Conservation (phyloP, 2,888 invertebrate genomes). For the Eupithecia subfuscata region DNA sequence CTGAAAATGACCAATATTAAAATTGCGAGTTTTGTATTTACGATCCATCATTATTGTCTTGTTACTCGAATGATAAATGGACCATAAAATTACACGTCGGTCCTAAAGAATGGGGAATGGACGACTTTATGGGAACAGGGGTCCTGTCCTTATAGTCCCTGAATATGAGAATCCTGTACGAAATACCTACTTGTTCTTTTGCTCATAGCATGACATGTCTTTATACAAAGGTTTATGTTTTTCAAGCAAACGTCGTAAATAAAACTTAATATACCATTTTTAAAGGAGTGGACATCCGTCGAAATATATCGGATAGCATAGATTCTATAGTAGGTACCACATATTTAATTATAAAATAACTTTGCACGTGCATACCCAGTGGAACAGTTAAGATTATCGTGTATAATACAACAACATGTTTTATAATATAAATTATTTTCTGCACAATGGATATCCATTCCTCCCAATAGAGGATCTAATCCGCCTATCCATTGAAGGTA, state of each 20-base stretch:
- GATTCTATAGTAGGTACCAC: background rate
- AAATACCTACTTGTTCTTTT: background rate
- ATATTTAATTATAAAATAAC: constrained; percentile 3
- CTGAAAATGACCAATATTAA: constrained; percentile 27
- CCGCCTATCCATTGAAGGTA: constrained; percentile 9
- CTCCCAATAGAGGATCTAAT: constrained; percentile 4
- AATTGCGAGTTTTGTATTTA: constrained; percentile 7
- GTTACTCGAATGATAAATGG: constrained; percentile 63
- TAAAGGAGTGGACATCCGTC: background rate
- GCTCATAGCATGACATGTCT: background rate
- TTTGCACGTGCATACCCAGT: constrained; percentile 37
- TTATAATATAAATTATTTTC: constrained; percentile 5
- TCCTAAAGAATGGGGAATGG: constrained; percentile 31
- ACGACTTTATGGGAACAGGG: constrained; percentile 13
- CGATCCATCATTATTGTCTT: constrained; percentile 57
- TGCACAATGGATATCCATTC: constrained; percentile 27
- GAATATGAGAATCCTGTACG: background rate
- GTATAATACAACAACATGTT: background rate
- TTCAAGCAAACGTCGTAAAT: background rate
- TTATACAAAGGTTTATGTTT: background rate
- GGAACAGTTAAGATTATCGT: constrained; percentile 20
- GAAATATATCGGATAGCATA: background rate
- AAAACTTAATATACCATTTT: background rate
- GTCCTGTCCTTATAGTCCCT: constrained; percentile 11
- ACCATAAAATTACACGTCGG: constrained; percentile 39